Base-by-base conservation (phyloP, 1,140 invertebrate genomes). In the Diachasmimorpha longicaudata region DNA sequence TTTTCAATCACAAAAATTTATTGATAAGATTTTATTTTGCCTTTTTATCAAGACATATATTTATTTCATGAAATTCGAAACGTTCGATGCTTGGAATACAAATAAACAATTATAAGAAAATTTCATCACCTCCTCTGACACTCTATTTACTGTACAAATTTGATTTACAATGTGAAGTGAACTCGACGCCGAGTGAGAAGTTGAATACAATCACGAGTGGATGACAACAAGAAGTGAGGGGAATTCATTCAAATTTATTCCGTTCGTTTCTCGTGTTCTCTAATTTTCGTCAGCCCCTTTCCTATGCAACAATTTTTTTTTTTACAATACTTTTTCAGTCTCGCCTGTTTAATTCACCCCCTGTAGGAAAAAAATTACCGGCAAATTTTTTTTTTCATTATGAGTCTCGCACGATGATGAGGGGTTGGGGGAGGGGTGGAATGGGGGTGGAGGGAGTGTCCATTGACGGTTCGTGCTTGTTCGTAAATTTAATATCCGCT, bases 141-240 rank as follows among this genome's bases (percentile, higher is more conserved):
- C 13, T 68, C 66, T 68, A 39, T 68, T 68, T 68, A 19, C 31
- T 39, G 36, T 39, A 68, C 66, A 68, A 68, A 68, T 68, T 68
- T 68, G 66, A 68, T 68, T 68, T 68, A 68, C 66, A 16, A 14
- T 0, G n/a, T 21, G 66, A 63, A 14, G 9, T 19, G 23, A 63
- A 23, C 14, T 31, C 23, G n/a, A 13, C 13, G 14, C 58, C 14
- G 19, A 63, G 58, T 63, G 58, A 63, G 19, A 63, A 63, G 58
- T 63, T 63, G 58, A 63, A 63, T 63, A 25, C 58, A 63, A 63
- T 63, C 23, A 63, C 58, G 58, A 63, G 19, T n/a, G 58, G 13
- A 23, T 25, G 58, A 3, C 21, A 25, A 19, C 58, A 63, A 31
- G 19, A 11, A 14, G 58, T 13, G 13, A 63, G 8, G 23, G 23